Conservation (phyloP, 2,113 vertebrate genomes). For the Lycocorax pyrrhopterus region DNA sequence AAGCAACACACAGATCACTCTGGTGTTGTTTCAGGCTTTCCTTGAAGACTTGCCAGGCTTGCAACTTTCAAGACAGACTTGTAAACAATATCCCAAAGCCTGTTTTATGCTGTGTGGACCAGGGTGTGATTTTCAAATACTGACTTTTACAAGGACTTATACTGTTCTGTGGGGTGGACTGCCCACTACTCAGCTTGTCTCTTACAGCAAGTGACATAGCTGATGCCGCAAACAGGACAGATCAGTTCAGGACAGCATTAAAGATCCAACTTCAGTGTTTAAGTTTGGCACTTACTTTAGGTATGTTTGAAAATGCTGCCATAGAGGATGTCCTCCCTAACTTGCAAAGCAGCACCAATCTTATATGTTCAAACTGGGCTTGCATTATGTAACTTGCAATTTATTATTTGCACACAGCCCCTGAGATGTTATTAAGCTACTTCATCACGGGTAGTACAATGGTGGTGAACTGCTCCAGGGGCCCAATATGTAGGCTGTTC, state of each 20-base stretch:
- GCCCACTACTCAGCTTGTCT: background rate
- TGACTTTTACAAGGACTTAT: background rate
- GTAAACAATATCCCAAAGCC: background rate
- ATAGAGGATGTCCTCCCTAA: background rate
- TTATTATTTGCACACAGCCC: background rate
- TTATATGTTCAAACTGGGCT: background rate
- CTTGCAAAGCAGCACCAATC: background rate
- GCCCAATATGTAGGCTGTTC: background rate
- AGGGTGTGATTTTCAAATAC: background rate
- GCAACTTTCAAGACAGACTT: background rate
- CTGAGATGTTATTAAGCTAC: background rate
- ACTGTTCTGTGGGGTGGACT: background rate
- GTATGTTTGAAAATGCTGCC: background rate
- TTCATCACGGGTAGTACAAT: background rate
- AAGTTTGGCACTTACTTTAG: background rate
- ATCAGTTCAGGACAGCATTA: background rate
- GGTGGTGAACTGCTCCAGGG: background rate
- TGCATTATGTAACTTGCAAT: background rate
- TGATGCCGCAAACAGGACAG: background rate
- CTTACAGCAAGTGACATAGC: background rate
- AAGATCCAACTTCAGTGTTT: background rate
- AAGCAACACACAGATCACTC: background rate
- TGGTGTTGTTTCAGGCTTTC: slow-evolving; percentile 1
- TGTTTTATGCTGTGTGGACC: background rate
- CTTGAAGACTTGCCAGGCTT: slow-evolving; percentile 16